Percentiles rank a stretch among this genome's conserved stretches.
Conservation (phyloP, 1,140 invertebrate genomes). For the Araneus ventricosus region DNA sequence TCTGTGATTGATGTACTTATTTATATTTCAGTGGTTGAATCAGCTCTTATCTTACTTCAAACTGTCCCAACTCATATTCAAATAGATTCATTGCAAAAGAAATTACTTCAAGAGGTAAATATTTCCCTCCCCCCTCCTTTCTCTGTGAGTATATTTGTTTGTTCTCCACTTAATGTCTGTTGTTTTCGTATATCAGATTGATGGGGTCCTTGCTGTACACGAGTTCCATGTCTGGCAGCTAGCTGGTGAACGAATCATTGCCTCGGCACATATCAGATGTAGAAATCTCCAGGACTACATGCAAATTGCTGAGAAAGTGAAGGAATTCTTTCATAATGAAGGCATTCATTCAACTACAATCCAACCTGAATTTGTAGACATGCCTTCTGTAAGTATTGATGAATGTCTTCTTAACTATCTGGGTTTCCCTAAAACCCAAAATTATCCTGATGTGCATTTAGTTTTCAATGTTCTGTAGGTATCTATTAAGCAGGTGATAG, state of each 20-base stretch:
- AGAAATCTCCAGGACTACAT: conserved; percentile 82
- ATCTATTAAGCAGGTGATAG: too few relatives aligned
- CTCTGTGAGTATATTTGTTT: not conserved
- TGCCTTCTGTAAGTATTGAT: conserved; percentile 37
- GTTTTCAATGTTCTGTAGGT: too few relatives aligned
- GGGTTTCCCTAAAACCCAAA: not conserved
- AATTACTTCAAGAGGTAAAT: conserved; percentile 80
- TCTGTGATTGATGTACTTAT: not conserved
- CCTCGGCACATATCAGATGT: conserved; percentile 83
- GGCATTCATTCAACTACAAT: conserved; percentile 84
- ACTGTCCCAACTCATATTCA: conserved; percentile 83
- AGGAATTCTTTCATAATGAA: conserved; percentile 86
- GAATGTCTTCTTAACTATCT: not conserved
- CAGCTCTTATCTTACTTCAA: conserved; percentile 83
- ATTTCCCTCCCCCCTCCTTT: not conserved
- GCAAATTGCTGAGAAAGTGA: conserved; percentile 89
- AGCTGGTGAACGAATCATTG: conserved; percentile 83
- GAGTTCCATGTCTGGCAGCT: conserved; percentile 85
- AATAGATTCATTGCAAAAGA: conserved; percentile 81
- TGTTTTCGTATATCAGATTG: conserved; percentile 79
- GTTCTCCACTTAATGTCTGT: not conserved
- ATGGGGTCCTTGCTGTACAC: conserved; percentile 83
- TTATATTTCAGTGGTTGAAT: conserved; percentile 80
- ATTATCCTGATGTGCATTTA: not conserved
- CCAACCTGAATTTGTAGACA: conserved; percentile 82